Base-by-base conservation (phyloP, 2,888 invertebrate species). In the Asteroscopus sphinx region DNA sequence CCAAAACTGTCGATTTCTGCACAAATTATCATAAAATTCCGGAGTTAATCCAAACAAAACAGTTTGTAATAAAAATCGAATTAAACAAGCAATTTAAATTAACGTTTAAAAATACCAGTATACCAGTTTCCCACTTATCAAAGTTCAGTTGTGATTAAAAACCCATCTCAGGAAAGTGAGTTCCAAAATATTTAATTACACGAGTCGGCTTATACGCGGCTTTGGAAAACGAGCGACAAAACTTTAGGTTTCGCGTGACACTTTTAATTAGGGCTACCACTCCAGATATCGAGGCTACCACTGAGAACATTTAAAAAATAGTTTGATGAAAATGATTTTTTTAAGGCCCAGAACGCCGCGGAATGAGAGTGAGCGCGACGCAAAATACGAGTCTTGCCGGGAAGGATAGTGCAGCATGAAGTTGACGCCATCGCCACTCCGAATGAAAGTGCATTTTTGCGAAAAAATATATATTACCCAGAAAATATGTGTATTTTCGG, bases 201-300 rank as follows among this genome's bases (percentile, higher is more conserved):
- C 37, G 37, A 47, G 40, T 16, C 55, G 48, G 55, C 61, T 73
- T 62, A 65, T 39, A 39, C 62, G 45, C 62, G 45, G 59, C 54
- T 32, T 54, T 36, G 55, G 67, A 79, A 80, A 84, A 75, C 67
- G 64, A 73, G 65, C 51, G 58, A 76, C 60, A 70, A 69, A 72
- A 79, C 64, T 70, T 70, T 53, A 61, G 71, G 79, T 69, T 77
- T 81, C 75, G 82, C 81, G 71, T 77, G 80, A 76, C 80, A 80
- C 47, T 72, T 62, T 40, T 41, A 2, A 5, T 45, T 55, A 74
- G 74, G 74, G 74, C 1, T 74, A 59, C 0, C 37, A 30, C 13
- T 15, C n/a, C n/a, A n/a, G n/a, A n/a, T n/a, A n/a, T n/a, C n/a
- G n/a, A n/a, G 74, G 74, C 1, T 74, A 59, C 0, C 37, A 30